These are phyloP conservation scores for Thomomys bottae DNA, from an alignment of 2,113 vertebrate species.

Conservation along the genomic window DNA sequence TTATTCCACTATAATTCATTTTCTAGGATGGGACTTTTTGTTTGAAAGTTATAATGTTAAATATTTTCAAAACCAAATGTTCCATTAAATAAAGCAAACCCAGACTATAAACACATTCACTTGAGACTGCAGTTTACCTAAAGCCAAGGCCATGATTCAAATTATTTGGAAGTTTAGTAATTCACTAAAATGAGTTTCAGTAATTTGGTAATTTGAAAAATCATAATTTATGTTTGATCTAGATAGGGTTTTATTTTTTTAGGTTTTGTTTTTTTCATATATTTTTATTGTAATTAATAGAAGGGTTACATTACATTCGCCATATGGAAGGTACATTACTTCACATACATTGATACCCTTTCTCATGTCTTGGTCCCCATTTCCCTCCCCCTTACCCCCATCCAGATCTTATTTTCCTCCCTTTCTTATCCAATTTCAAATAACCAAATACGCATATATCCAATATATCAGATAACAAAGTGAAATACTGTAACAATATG, in stretches of 20 bases:
- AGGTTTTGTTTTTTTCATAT: neutral
- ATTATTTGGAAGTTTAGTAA: conserved; percentile 24
- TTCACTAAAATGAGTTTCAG: conserved; percentile 48
- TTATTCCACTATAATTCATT: conserved; percentile 10
- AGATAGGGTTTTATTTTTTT: neutral
- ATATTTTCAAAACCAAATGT: neutral
- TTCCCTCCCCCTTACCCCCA: no score
- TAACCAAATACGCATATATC: no score
- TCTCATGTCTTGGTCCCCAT: no score
- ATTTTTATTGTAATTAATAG: no score
- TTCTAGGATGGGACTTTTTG: neutral
- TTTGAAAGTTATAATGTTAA: conserved; percentile 46
- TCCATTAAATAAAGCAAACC: conserved; percentile 3
- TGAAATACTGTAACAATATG: no score
- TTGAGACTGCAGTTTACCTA: neutral
- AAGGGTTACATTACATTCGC: no score
- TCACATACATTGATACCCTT: no score
- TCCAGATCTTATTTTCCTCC: no score
- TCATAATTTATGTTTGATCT: conserved; percentile 2
- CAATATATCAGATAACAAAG: no score
- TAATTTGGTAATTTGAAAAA: conserved; percentile 41
- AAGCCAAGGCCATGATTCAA: neutral
- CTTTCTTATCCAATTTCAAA: no score
- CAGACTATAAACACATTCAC: neutral
- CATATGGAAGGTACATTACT: no score